phyloP scores from a whole-genome alignment of 2,888 invertebrate genomes.

The Carterocephalus palaemon region DNA sequence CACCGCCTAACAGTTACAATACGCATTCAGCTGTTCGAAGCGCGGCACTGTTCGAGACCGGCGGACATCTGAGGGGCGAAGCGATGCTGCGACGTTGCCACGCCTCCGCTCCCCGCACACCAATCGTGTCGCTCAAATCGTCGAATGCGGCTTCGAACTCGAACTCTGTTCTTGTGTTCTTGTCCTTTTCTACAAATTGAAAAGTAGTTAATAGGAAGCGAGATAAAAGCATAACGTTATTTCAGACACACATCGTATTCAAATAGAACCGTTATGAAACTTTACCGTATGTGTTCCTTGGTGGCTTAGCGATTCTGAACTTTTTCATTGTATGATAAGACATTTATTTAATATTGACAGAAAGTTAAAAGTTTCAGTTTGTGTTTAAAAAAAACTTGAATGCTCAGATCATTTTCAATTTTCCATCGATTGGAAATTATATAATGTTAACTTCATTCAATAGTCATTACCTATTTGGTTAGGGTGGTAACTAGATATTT shows the following conservation, averaged over 20 bases:
- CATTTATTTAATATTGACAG: conserved; percentile 2
- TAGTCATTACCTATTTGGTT: no score
- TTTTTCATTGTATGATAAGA: conserved; percentile 10
- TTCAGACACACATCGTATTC: conserved; percentile 37
- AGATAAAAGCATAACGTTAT: conserved; percentile 34
- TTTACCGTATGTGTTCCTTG: conserved; percentile 12
- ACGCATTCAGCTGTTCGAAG: conserved; percentile 74
- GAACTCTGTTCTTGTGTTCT: conserved; percentile 33
- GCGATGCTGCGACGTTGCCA: conserved; percentile 54
- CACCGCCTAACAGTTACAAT: conserved; percentile 65
- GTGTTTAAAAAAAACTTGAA: conserved; percentile 2
- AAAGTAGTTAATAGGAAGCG: conserved; percentile 34
- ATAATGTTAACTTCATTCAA: neutral
- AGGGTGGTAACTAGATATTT: no score
- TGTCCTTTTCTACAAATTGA: conserved; percentile 36
- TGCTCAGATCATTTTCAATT: conserved; percentile 15
- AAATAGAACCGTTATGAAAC: conserved; percentile 15
- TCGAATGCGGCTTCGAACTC: conserved; percentile 41
- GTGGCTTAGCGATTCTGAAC: conserved; percentile 13
- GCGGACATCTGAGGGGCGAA: conserved; percentile 60
- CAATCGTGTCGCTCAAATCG: conserved; percentile 45
- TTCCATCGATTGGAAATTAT: conserved; percentile 12
- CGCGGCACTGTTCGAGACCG: conserved; percentile 62
- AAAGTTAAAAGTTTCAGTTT: conserved; percentile 18
- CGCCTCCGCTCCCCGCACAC: conserved; percentile 53